A percentile compares a stretch with the other conserved stretches of the same genome.
These are phyloP conservation scores for Nannoperca australis DNA, from an alignment of 2,797 vertebrate species.

Conservation along the genomic window DNA sequence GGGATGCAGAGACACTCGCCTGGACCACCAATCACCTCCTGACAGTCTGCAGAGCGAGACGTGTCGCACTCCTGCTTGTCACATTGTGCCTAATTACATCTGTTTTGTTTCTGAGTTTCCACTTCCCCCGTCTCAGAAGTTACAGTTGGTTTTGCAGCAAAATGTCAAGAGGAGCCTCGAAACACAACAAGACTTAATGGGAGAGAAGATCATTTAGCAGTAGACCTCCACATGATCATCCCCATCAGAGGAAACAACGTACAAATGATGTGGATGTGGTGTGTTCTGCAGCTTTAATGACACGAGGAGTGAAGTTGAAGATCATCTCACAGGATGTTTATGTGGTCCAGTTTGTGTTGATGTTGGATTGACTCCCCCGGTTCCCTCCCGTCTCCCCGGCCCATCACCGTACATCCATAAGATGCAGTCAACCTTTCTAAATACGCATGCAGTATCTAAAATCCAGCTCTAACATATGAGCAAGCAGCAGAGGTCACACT, in stretches of 20 bases:
- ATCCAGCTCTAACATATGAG: too few relatives aligned
- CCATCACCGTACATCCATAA: too few relatives aligned
- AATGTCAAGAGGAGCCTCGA: neutral
- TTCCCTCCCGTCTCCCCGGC: too few relatives aligned
- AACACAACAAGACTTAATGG: constrained; percentile 1
- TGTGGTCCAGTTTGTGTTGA: neutral
- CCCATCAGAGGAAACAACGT: neutral
- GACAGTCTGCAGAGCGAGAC: constrained; percentile 26
- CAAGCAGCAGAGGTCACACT: too few relatives aligned
- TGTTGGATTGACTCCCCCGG: too few relatives aligned
- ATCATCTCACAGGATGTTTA: neutral
- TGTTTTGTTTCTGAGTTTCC: too few relatives aligned
- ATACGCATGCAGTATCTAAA: too few relatives aligned
- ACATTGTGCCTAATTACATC: constrained; percentile 31
- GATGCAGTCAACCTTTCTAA: too few relatives aligned
- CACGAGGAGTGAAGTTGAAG: neutral
- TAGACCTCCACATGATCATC: neutral
- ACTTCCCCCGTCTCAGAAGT: too few relatives aligned
- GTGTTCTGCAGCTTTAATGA: constrained; percentile 2
- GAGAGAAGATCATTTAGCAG: neutral
- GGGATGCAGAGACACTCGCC: constrained; percentile 15
- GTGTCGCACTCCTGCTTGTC: constrained; percentile 14
- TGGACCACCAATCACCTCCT: constrained; percentile 9
- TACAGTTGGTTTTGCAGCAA: neutral
- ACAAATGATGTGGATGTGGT: neutral